A percentile compares a stretch with the other conserved stretches of the same genome.
Evolutionary conservation across 2,113 vertebrate genomes (phyloP).

Genomic region (Pavo muticus): DNA sequence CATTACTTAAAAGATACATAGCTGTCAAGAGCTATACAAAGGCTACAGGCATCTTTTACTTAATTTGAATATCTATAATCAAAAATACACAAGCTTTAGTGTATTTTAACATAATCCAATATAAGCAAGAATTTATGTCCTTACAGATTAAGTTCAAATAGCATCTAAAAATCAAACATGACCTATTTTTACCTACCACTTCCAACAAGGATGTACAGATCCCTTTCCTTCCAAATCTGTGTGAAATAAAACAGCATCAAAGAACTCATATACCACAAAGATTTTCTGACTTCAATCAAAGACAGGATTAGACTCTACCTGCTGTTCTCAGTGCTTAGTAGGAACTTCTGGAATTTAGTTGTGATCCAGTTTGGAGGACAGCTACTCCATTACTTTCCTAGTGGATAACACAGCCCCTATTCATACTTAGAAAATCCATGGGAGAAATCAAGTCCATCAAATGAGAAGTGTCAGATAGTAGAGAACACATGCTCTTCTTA

Average conservation of each 20-base stretch:
- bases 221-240: neutral
- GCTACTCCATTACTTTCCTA: neutral
- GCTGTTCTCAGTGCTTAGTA: neutral
- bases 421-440: neutral
- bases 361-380: neutral
- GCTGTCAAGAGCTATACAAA: neutral
- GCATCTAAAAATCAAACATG: neutral
- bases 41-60: neutral
- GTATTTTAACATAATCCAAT: neutral
- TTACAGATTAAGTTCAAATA: neutral
- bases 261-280: neutral
- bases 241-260: neutral
- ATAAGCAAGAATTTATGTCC: neutral
- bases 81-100: neutral
- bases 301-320: neutral
- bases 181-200: neutral
- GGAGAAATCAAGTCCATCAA: neutral
- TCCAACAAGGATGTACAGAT: neutral
- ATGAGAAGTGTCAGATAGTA: neutral
- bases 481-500: rapidly evolving
- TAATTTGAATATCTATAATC: neutral
- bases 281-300: neutral
- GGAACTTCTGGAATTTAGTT: neutral
- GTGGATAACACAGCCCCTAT: neutral
- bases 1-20: neutral